Evolutionary conservation across 2,113 vertebrate genomes (phyloP).

Genomic region (Orcinus orca): DNA sequence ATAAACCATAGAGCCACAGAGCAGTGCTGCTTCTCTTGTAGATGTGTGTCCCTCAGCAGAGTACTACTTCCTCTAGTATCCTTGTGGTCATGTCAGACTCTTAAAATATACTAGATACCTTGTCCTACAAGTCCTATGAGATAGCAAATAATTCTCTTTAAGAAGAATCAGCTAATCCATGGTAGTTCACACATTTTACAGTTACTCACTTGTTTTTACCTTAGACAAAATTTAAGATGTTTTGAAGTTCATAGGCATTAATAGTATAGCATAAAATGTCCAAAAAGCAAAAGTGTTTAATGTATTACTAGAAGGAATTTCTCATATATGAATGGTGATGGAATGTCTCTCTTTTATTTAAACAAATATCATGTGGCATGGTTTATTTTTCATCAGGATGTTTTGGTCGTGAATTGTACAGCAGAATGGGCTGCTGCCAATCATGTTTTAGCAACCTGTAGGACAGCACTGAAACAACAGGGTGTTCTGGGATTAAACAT

Average conservation of each 20-base stretch:
- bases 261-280: background rate
- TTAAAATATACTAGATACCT: background rate
- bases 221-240: constrained; percentile 38
- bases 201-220: constrained; percentile 30
- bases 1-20: background rate
- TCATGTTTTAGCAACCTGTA: constrained; percentile 94
- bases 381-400: constrained; percentile 86
- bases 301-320: background rate
- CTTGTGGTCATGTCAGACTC: background rate
- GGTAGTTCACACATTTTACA: constrained; percentile 4
- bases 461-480: constrained; percentile 94
- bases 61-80: background rate
- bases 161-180: constrained; percentile 19
- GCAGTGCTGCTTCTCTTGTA: background rate
- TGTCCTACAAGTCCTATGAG: background rate
- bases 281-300: background rate
- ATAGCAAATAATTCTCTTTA: constrained; percentile 33
- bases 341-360: constrained; percentile 2
- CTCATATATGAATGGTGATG: background rate
- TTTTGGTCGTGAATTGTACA: constrained; percentile 95
- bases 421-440: constrained; percentile 92
- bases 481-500: constrained; percentile 93
- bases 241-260: constrained; percentile 26
- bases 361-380: background rate
- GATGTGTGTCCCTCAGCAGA: background rate